A percentile compares a stretch with the other conserved stretches of the same genome.
Evolutionary conservation across 2,797 vertebrate species (phyloP).

Genomic region (Tragopan temminckii): DNA sequence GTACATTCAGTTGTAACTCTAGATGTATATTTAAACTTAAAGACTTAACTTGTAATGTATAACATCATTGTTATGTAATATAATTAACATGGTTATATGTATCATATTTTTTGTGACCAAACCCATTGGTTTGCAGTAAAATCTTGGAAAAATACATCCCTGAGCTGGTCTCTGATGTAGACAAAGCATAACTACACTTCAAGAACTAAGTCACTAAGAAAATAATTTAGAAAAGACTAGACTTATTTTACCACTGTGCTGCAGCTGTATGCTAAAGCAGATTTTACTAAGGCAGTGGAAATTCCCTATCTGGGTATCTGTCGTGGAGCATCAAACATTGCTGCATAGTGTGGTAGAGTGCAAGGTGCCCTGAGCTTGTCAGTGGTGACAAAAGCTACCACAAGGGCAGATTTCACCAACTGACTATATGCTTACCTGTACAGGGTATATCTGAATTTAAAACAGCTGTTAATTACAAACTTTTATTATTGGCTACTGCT

Average conservation of each 20-base stretch:
- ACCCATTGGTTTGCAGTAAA: constrained; percentile 97
- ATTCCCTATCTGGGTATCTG: fast-evolving
- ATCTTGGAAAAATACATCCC: constrained; percentile 80
- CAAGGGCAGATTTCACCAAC: not conserved
- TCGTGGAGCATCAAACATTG: not conserved
- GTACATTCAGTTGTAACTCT: constrained; percentile 94
- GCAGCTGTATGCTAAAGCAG: not conserved
- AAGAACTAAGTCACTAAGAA: not conserved
- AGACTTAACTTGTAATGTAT: constrained; percentile 91
- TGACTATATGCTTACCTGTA: not conserved
- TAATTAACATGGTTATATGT: constrained; percentile 92
- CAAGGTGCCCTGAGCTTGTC: fast-evolving
- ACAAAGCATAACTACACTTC: not conserved
- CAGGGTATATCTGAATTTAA: not conserved
- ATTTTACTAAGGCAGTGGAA: not conserved
- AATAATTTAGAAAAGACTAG: not conserved
- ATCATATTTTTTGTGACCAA: constrained; percentile 91
- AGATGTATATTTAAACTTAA: constrained; percentile 97
- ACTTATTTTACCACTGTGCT: not conserved
- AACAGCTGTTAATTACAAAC: not conserved
- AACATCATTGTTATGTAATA: constrained; percentile 95
- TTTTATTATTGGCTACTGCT: not conserved
- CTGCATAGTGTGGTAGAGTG: not conserved
- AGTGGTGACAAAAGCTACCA: not conserved
- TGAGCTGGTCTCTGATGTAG: not conserved